These are phyloP conservation scores for Poecilobothrus nobilitatus DNA, from an alignment of 2,888 invertebrate species.

Conservation along the genomic window DNA sequence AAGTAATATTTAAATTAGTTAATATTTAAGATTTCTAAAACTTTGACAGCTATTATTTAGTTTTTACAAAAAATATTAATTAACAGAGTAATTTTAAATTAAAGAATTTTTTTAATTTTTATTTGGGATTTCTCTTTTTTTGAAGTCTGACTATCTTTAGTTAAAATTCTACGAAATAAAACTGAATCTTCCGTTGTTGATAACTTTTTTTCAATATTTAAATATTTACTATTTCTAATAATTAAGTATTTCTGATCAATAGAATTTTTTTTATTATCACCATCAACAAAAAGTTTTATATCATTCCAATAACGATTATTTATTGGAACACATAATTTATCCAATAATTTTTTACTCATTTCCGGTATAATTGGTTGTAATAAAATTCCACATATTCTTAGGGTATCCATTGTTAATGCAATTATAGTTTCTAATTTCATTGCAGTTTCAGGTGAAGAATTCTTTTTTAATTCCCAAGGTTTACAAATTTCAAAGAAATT, in stretches of 20 bases:
- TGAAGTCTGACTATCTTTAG: constrained; percentile 15
- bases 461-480: constrained; percentile 79
- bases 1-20: too few species aligned
- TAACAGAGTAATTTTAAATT: too few species aligned
- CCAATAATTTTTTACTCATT: constrained; percentile 57
- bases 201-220: constrained; percentile 18
- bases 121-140: too few species aligned
- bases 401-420: constrained; percentile 74
- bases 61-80: too few species aligned
- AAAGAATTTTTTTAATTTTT: too few species aligned
- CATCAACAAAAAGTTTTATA: constrained; percentile 33
- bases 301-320: constrained; percentile 48
- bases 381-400: constrained; percentile 70
- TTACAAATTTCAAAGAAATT: constrained; percentile 74
- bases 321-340: constrained; percentile 53
- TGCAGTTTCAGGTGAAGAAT: constrained; percentile 39
- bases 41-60: too few species aligned
- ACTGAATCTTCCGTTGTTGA: constrained; percentile 29
- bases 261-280: neutral
- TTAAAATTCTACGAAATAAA: constrained; percentile 36
- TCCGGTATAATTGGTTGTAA: constrained; percentile 80
- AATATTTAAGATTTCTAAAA: too few species aligned
- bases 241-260: constrained; percentile 19
- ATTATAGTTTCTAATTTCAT: constrained; percentile 63
- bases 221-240: constrained; percentile 6